Evolutionary conservation across 1,140 invertebrate genomes (phyloP).

Genomic region (Diprion similis): DNA sequence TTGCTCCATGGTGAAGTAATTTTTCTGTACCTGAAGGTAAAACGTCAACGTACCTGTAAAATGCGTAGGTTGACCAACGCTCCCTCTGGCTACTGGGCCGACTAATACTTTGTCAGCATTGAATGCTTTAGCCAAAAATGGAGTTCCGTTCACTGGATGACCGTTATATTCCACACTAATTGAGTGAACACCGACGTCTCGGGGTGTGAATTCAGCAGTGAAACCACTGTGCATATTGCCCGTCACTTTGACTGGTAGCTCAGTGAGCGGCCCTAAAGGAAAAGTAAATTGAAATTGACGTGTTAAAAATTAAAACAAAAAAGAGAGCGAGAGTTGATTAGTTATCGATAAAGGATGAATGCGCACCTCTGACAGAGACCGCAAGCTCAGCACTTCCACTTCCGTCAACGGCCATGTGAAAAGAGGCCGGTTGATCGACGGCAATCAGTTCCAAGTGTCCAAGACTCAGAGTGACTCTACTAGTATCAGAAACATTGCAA

Average conservation of each 20-base stretch:
- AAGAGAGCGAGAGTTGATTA: not conserved
- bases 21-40: not conserved
- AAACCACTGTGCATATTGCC: slow-evolving; percentile 86
- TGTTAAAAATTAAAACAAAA: slow-evolving; percentile 10
- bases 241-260: slow-evolving; percentile 88
- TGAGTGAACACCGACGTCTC: slow-evolving; percentile 87
- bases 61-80: slow-evolving; percentile 85
- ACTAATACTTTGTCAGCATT: slow-evolving; percentile 90
- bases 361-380: slow-evolving; percentile 80
- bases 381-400: slow-evolving; percentile 86
- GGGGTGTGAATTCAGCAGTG: slow-evolving; percentile 89
- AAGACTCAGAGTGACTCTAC: slow-evolving; percentile 79
- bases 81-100: slow-evolving; percentile 81
- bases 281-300: slow-evolving; percentile 21
- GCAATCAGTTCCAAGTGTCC: slow-evolving; percentile 86
- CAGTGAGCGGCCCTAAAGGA: slow-evolving; percentile 69
- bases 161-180: slow-evolving; percentile 92
- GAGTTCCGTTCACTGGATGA: slow-evolving; percentile 87
- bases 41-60: slow-evolving; percentile 70
- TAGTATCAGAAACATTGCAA: slow-evolving; percentile 82
- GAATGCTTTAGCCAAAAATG: slow-evolving; percentile 92
- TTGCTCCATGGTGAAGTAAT: not conserved
- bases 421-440: slow-evolving; percentile 84
- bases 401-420: slow-evolving; percentile 89
- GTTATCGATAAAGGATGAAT: too few relatives aligned